phyloP scores from a whole-genome alignment of 2,888 invertebrate genomes.

The Anoncus sp. region DNA sequence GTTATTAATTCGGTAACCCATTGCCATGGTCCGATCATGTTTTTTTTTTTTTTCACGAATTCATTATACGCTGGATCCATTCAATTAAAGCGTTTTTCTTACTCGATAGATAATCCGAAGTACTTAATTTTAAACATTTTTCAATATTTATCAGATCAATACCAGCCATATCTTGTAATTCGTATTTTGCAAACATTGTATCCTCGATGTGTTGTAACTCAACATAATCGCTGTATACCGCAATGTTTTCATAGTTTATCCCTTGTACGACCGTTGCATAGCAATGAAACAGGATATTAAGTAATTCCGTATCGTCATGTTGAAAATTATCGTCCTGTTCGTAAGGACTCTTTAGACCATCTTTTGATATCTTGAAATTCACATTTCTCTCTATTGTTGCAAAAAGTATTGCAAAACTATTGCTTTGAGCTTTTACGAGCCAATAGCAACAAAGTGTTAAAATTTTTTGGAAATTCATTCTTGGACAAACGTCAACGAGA shows the following conservation, averaged over 20 bases:
- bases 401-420: no score
- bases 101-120: conserved; percentile 69
- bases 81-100: conserved; percentile 58
- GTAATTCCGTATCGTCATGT: conserved; percentile 82
- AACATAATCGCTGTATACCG: not conserved
- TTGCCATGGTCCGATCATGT: no score
- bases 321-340: conserved; percentile 84
- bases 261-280: no score
- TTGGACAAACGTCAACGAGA: conserved; percentile 24
- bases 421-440: no score
- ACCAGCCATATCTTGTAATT: conserved; percentile 61
- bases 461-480: conserved; percentile 32
- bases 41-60: conserved; percentile 20
- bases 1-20: conserved; percentile 50
- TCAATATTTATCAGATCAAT: conserved; percentile 64
- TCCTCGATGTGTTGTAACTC: conserved; percentile 39
- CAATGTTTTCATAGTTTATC: conserved; percentile 49
- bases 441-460: no score
- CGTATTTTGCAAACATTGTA: conserved; percentile 52
- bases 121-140: conserved; percentile 66
- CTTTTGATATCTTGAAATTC: not conserved
- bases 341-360: conserved; percentile 83
- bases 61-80: conserved; percentile 22
- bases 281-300: conserved; percentile 66
- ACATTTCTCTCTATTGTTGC: no score